Percentiles rank a stretch among this genome's conserved stretches.
phyloP scores from a whole-genome alignment of 2,888 invertebrate species.

The Noctua pronuba region DNA sequence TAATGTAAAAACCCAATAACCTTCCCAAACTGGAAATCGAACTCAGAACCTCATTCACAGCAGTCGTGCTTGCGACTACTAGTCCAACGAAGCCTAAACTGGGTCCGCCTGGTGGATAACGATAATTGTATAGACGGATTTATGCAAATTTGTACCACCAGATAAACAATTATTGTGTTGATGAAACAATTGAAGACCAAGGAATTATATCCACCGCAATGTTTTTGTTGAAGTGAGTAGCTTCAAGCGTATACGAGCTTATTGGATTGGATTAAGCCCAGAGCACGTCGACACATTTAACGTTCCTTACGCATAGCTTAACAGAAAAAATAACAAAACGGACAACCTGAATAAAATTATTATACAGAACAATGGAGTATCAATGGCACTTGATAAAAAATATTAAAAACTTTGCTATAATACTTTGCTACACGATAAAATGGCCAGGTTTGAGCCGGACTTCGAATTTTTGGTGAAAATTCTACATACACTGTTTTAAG shows the following conservation, averaged over 20 bases:
- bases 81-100: background rate
- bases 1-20: background rate
- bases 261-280: background rate
- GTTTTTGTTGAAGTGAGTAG: background rate
- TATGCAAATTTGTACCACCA: background rate
- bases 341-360: constrained; percentile 15
- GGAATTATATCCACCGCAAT: background rate
- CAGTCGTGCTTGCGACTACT: background rate
- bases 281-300: background rate
- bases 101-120: background rate
- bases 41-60: background rate
- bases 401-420: constrained; percentile 3
- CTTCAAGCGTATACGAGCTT: background rate
- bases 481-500: too few relatives aligned
- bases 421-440: background rate
- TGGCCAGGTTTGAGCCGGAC: background rate
- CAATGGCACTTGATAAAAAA: constrained; percentile 23
- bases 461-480: background rate
- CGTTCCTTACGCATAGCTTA: background rate
- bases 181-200: background rate
- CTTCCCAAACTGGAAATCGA: background rate
- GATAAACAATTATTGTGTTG: too few relatives aligned
- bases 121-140: background rate
- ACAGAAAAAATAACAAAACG: background rate
- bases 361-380: constrained; percentile 33